phyloP scores from a whole-genome alignment of 2,888 invertebrate species.

The Halictus ligatus region DNA sequence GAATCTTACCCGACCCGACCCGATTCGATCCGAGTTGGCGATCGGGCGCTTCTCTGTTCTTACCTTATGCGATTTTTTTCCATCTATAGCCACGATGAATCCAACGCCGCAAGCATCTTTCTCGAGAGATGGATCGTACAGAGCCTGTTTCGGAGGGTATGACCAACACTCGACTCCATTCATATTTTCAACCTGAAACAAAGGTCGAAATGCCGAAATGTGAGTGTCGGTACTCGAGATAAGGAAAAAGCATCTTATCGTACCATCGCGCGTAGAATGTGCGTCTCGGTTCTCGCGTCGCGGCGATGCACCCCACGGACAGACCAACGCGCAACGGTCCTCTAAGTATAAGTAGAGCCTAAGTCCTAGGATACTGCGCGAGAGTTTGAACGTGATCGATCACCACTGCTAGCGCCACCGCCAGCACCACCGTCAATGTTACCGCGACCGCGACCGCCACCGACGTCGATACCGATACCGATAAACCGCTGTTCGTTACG shows the following conservation, averaged over 20 bases:
- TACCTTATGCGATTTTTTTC: conserved; percentile 95
- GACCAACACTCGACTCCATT: conserved; percentile 89
- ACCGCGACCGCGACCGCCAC: not conserved
- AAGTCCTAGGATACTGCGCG: not conserved
- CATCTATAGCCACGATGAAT: conserved; percentile 99
- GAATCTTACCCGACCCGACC: too few species aligned
- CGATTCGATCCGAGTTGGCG: not conserved
- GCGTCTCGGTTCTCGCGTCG: not conserved
- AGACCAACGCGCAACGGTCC: not conserved
- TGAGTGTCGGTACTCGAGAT: not conserved
- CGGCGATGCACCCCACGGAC: not conserved
- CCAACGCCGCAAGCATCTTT: conserved; percentile 99
- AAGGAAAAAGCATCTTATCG: not conserved
- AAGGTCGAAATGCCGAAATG: not conserved
- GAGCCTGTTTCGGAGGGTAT: conserved; percentile 94
- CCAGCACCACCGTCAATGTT: not conserved
- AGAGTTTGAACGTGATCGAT: not conserved
- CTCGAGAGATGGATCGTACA: conserved; percentile 98
- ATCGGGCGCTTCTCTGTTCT: conserved; percentile 51
- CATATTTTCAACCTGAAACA: conserved; percentile 50
- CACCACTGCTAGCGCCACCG: not conserved
- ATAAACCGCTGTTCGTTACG: conserved; percentile 38
- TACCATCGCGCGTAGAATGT: not conserved
- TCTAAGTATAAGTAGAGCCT: not conserved
- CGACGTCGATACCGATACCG: not conserved